These are phyloP conservation scores for Aplysia californica DNA, from an alignment of 1,140 invertebrate genomes.

Conservation along the genomic window DNA sequence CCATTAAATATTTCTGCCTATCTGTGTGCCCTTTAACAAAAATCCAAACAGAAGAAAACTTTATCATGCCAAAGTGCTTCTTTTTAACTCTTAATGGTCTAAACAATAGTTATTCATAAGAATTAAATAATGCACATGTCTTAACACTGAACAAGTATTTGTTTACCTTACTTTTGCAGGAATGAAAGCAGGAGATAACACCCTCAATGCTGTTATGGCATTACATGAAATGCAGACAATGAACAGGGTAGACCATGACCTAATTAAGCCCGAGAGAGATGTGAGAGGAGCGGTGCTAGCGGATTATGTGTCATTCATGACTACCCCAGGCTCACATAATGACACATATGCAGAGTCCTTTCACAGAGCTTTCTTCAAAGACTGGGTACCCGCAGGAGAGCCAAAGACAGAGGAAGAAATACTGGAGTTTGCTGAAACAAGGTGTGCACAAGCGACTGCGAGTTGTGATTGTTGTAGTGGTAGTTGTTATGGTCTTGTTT, in stretches of 20 bases:
- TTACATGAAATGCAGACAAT: conserved; percentile 50
- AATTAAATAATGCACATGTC: too few relatives aligned
- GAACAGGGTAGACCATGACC: conserved; percentile 43
- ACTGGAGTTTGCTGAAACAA: conserved; percentile 51
- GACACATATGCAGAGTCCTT: conserved; percentile 61
- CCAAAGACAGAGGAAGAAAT: conserved; percentile 42
- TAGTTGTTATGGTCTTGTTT: background rate
- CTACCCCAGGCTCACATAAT: conserved; percentile 55
- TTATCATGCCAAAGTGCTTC: too few relatives aligned
- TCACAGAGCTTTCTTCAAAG: conserved; percentile 58
- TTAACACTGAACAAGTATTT: too few relatives aligned
- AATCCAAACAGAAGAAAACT: too few relatives aligned
- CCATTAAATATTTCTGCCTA: too few relatives aligned
- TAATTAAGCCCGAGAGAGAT: conserved; percentile 32
- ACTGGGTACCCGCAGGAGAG: conserved; percentile 40
- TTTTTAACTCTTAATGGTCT: too few relatives aligned
- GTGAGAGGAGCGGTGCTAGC: conserved; percentile 46
- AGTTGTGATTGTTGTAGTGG: background rate
- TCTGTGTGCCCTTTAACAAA: too few relatives aligned
- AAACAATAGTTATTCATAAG: too few relatives aligned
- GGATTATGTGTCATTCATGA: conserved; percentile 60
- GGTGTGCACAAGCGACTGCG: conserved; percentile 29
- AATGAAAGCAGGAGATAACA: conserved; percentile 61
- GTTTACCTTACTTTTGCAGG: too few relatives aligned
- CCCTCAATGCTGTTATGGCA: conserved; percentile 50